A percentile compares a stretch with the other conserved stretches of the same genome.
Evolutionary conservation across 2,888 invertebrate species (phyloP).

Genomic region (Himalopsyche anomala): DNA sequence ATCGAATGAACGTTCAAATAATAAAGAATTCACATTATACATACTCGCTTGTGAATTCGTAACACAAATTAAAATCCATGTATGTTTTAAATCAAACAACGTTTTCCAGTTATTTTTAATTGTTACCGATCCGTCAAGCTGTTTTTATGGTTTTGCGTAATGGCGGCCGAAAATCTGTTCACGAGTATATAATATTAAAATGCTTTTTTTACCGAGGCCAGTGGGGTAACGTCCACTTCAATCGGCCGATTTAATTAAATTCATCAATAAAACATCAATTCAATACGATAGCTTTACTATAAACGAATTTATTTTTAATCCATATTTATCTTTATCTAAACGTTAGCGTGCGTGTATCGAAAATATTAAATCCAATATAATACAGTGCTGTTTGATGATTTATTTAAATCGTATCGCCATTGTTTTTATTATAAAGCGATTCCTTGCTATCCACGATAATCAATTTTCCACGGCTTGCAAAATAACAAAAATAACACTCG

Average conservation of each 20-base stretch:
- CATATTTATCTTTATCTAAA: too few relatives aligned
- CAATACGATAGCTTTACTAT: neutral
- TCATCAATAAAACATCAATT: neutral
- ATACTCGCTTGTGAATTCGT: neutral
- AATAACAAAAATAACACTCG: too few relatives aligned
- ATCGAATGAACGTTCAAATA: too few relatives aligned
- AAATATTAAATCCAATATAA: too few relatives aligned
- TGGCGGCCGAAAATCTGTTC: neutral
- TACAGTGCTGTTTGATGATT: too few relatives aligned
- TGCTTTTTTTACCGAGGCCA: neutral
- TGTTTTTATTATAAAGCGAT: too few relatives aligned
- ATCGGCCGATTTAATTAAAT: neutral
- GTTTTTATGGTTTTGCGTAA: neutral
- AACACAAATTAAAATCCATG: neutral
- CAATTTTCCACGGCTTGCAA: too few relatives aligned
- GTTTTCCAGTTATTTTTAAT: conserved; percentile 15
- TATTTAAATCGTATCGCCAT: too few relatives aligned
- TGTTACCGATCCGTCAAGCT: neutral
- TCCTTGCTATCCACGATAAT: too few relatives aligned
- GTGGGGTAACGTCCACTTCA: neutral
- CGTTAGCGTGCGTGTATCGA: too few relatives aligned
- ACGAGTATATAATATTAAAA: neutral
- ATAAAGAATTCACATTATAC: neutral
- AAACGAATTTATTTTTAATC: neutral
- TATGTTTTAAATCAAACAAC: conserved; percentile 23